phyloP scores from a whole-genome alignment of 1,140 invertebrate species.

The Asobara japonica region DNA sequence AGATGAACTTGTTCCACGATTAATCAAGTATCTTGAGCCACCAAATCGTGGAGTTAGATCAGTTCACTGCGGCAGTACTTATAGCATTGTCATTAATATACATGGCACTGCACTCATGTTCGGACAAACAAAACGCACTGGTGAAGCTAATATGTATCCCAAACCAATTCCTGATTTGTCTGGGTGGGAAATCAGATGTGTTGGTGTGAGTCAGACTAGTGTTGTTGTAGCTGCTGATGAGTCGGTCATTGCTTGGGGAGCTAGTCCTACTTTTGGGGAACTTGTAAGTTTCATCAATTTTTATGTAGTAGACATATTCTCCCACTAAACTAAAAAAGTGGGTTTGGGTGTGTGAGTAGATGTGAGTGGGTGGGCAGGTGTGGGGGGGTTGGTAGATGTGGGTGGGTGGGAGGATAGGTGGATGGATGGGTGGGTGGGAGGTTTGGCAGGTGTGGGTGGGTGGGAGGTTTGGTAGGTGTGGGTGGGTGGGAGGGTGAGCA shows the following conservation, averaged over 20 bases:
- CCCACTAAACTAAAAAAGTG: too few relatives aligned
- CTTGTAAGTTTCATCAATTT: too few relatives aligned
- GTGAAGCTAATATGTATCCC: constrained; percentile 96
- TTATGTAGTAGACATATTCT: too few relatives aligned
- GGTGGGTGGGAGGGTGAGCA: too few relatives aligned
- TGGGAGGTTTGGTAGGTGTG: too few relatives aligned
- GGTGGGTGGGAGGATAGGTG: too few relatives aligned
- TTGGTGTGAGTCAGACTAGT: constrained; percentile 83
- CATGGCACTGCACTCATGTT: constrained; percentile 84
- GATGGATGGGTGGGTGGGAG: too few relatives aligned
- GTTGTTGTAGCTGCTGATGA: constrained; percentile 91
- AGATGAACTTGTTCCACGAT: constrained; percentile 88
- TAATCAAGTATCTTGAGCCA: constrained; percentile 89
- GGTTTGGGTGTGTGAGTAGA: too few relatives aligned
- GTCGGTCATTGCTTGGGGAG: constrained; percentile 89
- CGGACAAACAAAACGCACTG: constrained; percentile 90
- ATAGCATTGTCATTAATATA: constrained; percentile 84
- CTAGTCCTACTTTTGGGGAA: constrained; percentile 91
- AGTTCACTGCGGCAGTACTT: constrained; percentile 85
- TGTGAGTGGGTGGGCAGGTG: too few relatives aligned
- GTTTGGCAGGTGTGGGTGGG: too few relatives aligned
- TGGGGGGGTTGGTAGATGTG: too few relatives aligned
- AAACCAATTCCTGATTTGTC: constrained; percentile 92
- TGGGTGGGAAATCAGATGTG: constrained; percentile 88
- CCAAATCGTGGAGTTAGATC: constrained; percentile 82